phyloP scores from a whole-genome alignment of 2,113 vertebrate genomes.

The Rhynchomys soricoides region DNA sequence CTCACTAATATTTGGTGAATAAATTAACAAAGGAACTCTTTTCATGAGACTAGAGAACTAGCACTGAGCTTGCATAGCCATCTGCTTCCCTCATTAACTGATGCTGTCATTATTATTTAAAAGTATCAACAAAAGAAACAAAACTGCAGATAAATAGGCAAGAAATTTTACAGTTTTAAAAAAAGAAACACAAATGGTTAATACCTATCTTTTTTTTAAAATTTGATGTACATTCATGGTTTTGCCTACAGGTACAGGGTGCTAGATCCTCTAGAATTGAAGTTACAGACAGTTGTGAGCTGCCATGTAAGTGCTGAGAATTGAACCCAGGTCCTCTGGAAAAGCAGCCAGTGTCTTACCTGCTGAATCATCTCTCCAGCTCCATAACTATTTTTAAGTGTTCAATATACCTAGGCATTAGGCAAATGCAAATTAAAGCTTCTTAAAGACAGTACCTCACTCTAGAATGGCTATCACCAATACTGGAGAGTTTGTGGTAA shows the following conservation, averaged over 20 bases:
- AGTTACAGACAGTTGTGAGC: neutral
- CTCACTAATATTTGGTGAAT: constrained; percentile 32
- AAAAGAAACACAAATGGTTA: neutral
- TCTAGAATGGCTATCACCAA: neutral
- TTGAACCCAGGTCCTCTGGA: neutral
- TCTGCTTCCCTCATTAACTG: neutral
- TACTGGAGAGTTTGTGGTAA: neutral
- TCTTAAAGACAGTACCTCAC: neutral
- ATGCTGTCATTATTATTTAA: neutral
- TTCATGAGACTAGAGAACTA: constrained; percentile 2
- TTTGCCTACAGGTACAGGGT: neutral
- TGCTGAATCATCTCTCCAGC: neutral
- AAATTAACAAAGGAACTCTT: constrained; percentile 37
- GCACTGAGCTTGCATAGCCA: neutral
- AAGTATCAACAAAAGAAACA: neutral
- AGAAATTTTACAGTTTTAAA: neutral
- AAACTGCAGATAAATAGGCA: neutral
- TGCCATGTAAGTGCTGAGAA: neutral
- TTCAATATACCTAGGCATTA: neutral
- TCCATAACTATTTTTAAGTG: neutral
- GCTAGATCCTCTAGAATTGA: neutral
- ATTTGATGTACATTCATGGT: neutral
- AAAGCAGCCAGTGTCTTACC: neutral
- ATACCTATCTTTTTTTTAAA: neutral
- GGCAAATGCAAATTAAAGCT: neutral